Conservation (phyloP, 2,113 vertebrate species). For the Hucho hucho region DNA sequence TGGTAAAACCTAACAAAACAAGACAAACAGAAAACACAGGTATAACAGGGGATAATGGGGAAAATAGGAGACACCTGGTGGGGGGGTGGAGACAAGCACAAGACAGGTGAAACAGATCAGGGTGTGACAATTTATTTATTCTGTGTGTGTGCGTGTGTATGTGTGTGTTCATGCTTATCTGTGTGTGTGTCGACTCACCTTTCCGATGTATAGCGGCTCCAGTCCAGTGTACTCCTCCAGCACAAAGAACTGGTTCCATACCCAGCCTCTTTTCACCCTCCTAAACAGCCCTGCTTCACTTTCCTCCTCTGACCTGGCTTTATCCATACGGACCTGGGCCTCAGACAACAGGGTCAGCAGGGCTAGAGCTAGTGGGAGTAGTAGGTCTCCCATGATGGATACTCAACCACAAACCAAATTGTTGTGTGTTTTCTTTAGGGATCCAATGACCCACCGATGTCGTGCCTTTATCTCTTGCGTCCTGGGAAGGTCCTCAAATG, state of each 20-base stretch:
- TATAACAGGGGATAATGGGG: no score
- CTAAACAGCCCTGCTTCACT: constrained; percentile 59
- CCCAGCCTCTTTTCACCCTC: constrained; percentile 91
- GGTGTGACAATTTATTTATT: no score
- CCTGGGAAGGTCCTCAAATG: background rate
- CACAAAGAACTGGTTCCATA: constrained; percentile 99
- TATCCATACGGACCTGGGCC: constrained; percentile 40
- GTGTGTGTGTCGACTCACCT: constrained; percentile 74
- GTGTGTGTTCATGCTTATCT: background rate
- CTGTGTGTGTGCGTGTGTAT: background rate
- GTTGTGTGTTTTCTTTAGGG: background rate
- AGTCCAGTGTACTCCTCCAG: constrained; percentile 95
- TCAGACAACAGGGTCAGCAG: constrained; percentile 49
- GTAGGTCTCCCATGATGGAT: constrained; percentile 49
- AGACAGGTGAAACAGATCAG: no score
- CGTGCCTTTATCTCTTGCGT: background rate
- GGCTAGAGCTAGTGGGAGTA: constrained; percentile 39
- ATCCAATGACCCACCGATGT: background rate
- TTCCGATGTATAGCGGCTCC: constrained; percentile 93
- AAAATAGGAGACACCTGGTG: no score
- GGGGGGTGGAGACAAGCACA: no score
- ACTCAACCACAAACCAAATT: background rate
- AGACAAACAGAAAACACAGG: no score
- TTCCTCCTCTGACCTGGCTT: background rate
- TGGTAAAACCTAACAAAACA: no score